Base-by-base conservation (phyloP, 1,140 invertebrate genomes). In the Leptonema lineaticorne region DNA sequence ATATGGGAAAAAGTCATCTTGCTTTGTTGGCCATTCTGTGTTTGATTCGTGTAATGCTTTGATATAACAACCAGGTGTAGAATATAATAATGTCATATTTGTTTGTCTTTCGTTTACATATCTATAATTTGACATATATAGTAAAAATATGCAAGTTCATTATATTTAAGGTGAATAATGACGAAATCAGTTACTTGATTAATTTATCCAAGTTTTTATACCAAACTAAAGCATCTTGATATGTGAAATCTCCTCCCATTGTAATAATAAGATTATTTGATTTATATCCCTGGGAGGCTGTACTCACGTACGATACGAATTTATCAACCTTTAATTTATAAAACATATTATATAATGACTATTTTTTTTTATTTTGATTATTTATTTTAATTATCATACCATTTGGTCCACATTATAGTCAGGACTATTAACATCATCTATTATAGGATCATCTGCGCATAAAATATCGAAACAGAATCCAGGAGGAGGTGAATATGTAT, bases 161-260 rank as follows among this genome's bases (percentile, higher is more conserved):
- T 9, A 2, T 28, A 7, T 58, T 41, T 41, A 41, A 41, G 37
- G 26, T 2, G 4, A 46, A 30, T 68, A 1, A 33, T 53, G 5
- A 45, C 69, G 73, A 11, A 18, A 4, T 11, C 18, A 78, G 78
- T 84, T 84, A 94, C 92, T 88, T 85, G 69, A 97, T 95, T 0
- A 97, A 83, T 77, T 92, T 93, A 77, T 98, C 95, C 76, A 97
- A 75, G 77, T 97, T 97, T 70, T 85, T 88, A 76, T 86, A 97
- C 88, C 92, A 95, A 74, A 87, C 85, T 70, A 89, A 82, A 1
- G 95, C 94, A 76, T 91, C 86, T 76, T 93, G 89, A 78, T 95
- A 98, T 62, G 90, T 86, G 76, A 98, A 98, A 82, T 98, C 96
- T 70, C 89, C 89, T 0, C 96, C 96, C 95, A 97, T 97, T 1